These are phyloP conservation scores for Leontocebus nigricollis DNA, from an alignment of 2,797 vertebrate species.

Conservation along the genomic window DNA sequence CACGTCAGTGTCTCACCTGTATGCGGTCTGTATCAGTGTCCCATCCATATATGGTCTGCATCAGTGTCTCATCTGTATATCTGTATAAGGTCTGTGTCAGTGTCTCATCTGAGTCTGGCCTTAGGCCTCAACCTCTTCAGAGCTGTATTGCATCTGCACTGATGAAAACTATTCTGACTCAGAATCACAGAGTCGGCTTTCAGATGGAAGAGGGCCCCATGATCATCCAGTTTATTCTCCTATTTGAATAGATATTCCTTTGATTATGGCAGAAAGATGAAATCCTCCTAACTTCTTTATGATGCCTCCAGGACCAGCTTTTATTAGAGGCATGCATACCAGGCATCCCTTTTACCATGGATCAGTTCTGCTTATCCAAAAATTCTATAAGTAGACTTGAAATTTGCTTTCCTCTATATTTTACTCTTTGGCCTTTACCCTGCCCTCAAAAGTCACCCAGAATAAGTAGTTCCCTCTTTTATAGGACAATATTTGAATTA, in stretches of 20 bases:
- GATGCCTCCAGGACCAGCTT: neutral
- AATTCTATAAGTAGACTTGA: neutral
- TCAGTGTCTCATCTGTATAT: no score
- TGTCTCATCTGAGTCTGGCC: neutral
- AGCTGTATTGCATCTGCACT: no score
- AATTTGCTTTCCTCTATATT: neutral
- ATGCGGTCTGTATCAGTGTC: no score
- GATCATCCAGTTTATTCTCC: neutral
- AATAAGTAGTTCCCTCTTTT: neutral
- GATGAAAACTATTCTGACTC: neutral
- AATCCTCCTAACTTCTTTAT: neutral
- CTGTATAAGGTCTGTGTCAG: neutral
- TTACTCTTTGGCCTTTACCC: neutral
- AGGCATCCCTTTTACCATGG: neutral
- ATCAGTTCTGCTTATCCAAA: neutral
- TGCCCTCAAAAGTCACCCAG: neutral
- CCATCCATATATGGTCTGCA: rapidly evolving
- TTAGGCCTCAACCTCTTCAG: neutral
- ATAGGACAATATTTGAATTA: neutral
- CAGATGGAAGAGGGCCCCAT: neutral
- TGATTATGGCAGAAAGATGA: neutral
- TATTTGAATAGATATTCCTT: neutral
- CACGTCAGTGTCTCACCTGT: no score
- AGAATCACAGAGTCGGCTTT: neutral
- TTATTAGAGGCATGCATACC: neutral